Conservation (phyloP, 92 coral and sea anemone species). For the Zoanthus sociatus region DNA sequence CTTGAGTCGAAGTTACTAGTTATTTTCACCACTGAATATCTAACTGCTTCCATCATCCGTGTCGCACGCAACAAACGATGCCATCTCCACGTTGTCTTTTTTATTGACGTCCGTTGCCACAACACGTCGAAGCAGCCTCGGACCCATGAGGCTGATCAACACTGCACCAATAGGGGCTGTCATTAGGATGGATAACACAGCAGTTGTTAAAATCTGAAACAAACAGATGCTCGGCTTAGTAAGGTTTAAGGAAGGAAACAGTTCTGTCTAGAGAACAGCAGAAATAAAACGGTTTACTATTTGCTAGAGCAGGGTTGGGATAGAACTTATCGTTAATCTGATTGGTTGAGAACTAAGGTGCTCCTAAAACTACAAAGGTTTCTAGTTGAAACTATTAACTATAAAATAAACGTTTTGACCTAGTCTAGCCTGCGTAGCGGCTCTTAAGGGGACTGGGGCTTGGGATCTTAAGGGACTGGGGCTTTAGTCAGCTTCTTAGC, state of each 20-base stretch:
- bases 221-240: not conserved
- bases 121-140: conserved; percentile 73
- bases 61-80: conserved; percentile 35
- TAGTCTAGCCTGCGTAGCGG: too few species aligned
- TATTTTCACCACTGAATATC: not conserved
- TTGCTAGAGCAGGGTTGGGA: too few species aligned
- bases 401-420: too few species aligned
- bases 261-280: not conserved
- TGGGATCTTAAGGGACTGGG: too few species aligned
- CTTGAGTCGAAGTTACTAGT: not conserved
- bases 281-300: too few species aligned
- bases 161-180: conserved; percentile 98
- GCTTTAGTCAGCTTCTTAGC: too few species aligned
- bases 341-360: too few species aligned
- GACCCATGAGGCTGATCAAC: conserved; percentile 83
- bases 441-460: too few species aligned
- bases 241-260: not conserved
- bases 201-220: conserved; percentile 88
- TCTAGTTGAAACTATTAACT: too few species aligned
- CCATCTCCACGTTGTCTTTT: conserved; percentile 9
- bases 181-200: conserved; percentile 92
- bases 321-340: too few species aligned
- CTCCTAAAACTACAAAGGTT: too few species aligned
- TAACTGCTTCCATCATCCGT: not conserved
- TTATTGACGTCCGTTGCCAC: conserved; percentile 20